Evolutionary conservation across 2,113 vertebrate species (phyloP).

Genomic region (Trogon melanurus): DNA sequence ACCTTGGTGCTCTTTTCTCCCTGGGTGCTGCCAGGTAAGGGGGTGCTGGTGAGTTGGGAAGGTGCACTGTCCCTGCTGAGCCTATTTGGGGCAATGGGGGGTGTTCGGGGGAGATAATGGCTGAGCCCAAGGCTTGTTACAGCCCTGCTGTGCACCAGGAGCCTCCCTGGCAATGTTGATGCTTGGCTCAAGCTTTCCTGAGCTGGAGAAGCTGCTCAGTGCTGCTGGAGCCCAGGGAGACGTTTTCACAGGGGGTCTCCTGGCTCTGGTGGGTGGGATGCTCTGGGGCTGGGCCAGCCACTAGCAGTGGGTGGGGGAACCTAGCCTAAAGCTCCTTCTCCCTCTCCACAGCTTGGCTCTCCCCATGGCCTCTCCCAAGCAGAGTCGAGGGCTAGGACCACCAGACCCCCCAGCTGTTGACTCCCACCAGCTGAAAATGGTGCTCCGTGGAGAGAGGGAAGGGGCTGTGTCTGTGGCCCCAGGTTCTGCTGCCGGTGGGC

Average conservation of each 20-base stretch:
- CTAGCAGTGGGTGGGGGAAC: not conserved
- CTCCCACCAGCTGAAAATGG: accelerated
- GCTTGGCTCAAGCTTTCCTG: not conserved
- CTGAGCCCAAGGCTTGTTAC: not conserved
- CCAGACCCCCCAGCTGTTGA: accelerated
- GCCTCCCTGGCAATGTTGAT: not conserved
- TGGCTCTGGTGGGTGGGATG: too few species aligned
- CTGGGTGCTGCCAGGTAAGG: not conserved
- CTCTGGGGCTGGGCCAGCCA: too few species aligned
- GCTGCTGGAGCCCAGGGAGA: not conserved
- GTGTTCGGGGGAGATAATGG: not conserved
- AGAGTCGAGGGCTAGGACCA: not conserved
- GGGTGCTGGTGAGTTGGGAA: not conserved
- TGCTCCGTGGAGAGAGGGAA: accelerated
- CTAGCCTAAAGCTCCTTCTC: not conserved
- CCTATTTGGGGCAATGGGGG: accelerated
- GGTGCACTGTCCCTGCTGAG: accelerated
- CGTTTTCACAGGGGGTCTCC: not conserved
- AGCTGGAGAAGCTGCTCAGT: not conserved
- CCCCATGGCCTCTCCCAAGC: not conserved
- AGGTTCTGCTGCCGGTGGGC: not conserved
- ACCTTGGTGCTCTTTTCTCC: accelerated
- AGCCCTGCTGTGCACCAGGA: not conserved
- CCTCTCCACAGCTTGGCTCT: not conserved
- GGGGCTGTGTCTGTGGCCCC: accelerated